These are phyloP conservation scores for Pelecanus crispus DNA, from an alignment of 2,113 vertebrate species.

Conservation along the genomic window DNA sequence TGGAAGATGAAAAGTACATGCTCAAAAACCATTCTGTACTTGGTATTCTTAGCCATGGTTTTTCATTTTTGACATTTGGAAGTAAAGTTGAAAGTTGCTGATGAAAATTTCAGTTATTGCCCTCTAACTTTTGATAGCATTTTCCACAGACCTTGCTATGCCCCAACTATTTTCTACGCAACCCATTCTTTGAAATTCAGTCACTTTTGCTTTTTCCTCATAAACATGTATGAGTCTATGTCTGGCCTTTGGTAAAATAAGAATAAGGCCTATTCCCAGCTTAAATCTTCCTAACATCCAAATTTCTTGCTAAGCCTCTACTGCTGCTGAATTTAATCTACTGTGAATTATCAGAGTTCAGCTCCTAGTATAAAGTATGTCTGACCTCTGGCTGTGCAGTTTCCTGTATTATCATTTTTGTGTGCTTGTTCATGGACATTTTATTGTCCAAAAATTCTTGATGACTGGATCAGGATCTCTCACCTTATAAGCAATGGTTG, in stretches of 20 bases:
- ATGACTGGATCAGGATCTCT: neutral
- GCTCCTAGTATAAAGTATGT: neutral
- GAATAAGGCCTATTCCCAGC: conserved; percentile 23
- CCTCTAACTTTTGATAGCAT: conserved; percentile 51
- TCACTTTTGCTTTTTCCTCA: conserved; percentile 45
- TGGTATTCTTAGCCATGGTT: neutral
- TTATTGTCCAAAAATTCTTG: neutral
- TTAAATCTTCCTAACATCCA: conserved; percentile 52
- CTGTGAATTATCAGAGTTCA: conserved; percentile 32
- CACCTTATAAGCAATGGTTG: neutral
- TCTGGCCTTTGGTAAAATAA: conserved; percentile 52
- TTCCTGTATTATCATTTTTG: neutral
- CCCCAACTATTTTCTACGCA: neutral
- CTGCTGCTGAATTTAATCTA: conserved; percentile 49
- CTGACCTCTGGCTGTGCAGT: conserved; percentile 20
- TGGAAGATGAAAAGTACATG: neutral
- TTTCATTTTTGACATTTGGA: conserved; percentile 25
- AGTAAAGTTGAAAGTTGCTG: conserved; percentile 33
- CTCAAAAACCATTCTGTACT: neutral
- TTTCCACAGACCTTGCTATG: conserved; percentile 16
- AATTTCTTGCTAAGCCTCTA: conserved; percentile 38
- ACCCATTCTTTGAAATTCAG: conserved; percentile 48
- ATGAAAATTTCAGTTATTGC: conserved; percentile 54
- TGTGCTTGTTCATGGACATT: neutral
- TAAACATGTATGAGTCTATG: conserved; percentile 46